A percentile compares a stretch with the other conserved stretches of the same genome.
Conservation (phyloP, 2,888 invertebrate genomes). For the Epiblema foenella region DNA sequence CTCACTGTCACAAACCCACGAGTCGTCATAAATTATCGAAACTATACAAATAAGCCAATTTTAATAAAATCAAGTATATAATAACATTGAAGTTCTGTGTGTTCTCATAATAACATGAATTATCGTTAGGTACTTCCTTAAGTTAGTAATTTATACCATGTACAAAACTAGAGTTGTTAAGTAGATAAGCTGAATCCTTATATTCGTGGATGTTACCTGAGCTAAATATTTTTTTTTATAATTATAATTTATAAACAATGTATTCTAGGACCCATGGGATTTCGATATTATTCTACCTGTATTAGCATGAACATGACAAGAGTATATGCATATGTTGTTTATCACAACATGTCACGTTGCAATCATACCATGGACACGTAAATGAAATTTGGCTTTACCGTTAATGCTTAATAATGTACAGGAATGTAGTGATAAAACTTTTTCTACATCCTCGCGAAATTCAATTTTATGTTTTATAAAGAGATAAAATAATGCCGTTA, state of each 20-base stretch:
- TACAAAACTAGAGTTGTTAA: constrained; percentile 28
- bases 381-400: no score
- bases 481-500: no score
- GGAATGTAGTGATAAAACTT: no score
- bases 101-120: constrained; percentile 33
- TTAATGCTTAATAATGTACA: no score
- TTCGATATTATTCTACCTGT: no score
- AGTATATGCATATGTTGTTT: no score
- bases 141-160: constrained; percentile 37
- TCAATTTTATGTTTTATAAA: no score
- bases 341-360: no score
- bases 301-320: no score
- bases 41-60: constrained; percentile 1
- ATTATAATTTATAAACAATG: neutral
- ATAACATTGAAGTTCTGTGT: constrained; percentile 2
- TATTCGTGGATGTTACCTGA: constrained; percentile 16
- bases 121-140: constrained; percentile 12
- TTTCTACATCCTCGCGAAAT: no score
- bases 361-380: no score
- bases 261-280: neutral
- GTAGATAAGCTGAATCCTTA: constrained; percentile 2
- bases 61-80: no score
- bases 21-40: neutral
- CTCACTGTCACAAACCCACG: neutral
- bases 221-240: constrained; percentile 9